Percentiles rank a stretch among this genome's conserved stretches.
phyloP scores from a whole-genome alignment of 2,797 vertebrate species.

The Petrocephalus sullivani region DNA sequence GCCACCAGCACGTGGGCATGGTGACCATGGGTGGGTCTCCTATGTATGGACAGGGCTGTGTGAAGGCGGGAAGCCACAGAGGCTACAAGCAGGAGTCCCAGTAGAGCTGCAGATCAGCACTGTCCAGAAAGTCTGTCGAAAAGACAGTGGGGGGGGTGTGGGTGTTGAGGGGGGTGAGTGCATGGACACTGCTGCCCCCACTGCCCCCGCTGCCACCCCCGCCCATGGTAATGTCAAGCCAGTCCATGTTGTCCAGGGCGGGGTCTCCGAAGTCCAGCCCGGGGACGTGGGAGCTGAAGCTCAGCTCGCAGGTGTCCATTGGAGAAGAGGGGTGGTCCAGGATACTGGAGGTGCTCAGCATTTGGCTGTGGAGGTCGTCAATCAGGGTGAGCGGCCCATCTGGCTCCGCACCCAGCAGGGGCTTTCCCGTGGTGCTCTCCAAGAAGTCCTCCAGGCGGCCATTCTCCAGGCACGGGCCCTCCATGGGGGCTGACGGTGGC shows the following conservation, averaged over 20 bases:
- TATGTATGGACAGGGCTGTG: constrained; percentile 14
- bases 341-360: constrained; percentile 85
- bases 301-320: constrained; percentile 80
- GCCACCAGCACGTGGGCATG: neutral
- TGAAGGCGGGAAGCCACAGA: neutral
- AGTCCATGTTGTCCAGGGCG: constrained; percentile 78
- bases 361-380: constrained; percentile 84
- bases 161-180: constrained; percentile 62
- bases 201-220: constrained; percentile 41
- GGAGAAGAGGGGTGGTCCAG: constrained; percentile 78
- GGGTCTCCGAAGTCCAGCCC: constrained; percentile 66
- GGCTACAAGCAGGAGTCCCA: constrained; percentile 80
- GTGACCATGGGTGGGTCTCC: neutral
- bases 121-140: constrained; percentile 85
- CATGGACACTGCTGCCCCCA: constrained; percentile 46
- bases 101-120: constrained; percentile 75
- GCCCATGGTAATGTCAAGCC: constrained; percentile 72
- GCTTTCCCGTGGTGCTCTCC: constrained; percentile 79
- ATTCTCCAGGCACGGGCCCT: neutral
- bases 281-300: constrained; percentile 46
- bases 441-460: constrained; percentile 85
- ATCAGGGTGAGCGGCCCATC: constrained; percentile 74
- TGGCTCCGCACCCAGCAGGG: constrained; percentile 70
- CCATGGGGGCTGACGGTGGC: neutral
- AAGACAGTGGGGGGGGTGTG: constrained; percentile 73